Conservation (phyloP, 2,888 invertebrate species). For the Cataglyphis rosenhaueri region DNA sequence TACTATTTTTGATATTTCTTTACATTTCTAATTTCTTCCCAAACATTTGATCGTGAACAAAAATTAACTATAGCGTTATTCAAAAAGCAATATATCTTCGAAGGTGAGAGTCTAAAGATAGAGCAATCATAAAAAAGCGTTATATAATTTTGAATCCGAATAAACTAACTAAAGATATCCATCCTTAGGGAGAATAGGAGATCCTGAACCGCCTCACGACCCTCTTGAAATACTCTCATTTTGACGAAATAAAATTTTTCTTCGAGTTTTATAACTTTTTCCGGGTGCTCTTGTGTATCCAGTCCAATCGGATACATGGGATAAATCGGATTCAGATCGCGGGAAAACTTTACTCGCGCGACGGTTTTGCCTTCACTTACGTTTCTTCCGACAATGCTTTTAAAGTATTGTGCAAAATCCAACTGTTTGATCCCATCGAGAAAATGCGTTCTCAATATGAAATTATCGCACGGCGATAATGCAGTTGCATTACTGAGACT, state of each 20-base stretch:
- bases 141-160: not conserved
- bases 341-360: constrained; percentile 17
- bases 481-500: not conserved
- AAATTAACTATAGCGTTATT: not conserved
- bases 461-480: not conserved
- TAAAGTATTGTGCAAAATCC: not conserved
- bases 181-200: not conserved
- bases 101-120: not conserved
- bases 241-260: constrained; percentile 31
- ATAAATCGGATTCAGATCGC: constrained; percentile 56
- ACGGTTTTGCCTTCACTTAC: not conserved
- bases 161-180: not conserved
- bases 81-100: not conserved
- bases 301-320: constrained; percentile 38
- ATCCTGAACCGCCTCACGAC: not conserved
- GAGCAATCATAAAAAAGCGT: not conserved
- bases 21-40: not conserved
- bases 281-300: not conserved
- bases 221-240: constrained; percentile 21
- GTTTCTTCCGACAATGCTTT: constrained; percentile 8
- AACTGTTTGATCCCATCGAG: not conserved
- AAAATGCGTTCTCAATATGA: not conserved
- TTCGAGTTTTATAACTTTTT: constrained; percentile 7
- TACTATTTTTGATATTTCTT: not conserved
- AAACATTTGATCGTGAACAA: not conserved